Conservation (phyloP, 2,797 vertebrate genomes). For the Micropoecilia bifurca region DNA sequence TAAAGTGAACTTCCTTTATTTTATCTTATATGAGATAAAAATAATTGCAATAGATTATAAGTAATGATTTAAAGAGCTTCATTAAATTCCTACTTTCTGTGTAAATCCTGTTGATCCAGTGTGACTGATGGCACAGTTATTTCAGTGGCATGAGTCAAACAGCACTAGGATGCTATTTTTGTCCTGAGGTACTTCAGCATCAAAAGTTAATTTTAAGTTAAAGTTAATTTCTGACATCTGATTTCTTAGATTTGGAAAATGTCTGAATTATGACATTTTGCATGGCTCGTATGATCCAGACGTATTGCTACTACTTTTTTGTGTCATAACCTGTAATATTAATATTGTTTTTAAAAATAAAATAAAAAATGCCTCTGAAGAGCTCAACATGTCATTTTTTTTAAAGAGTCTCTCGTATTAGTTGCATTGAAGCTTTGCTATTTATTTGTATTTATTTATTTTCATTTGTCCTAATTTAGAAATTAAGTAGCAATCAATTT, state of each 20-base stretch:
- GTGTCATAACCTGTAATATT: neutral
- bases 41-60: conserved; percentile 16
- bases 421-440: neutral
- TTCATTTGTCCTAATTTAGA: neutral
- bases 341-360: neutral
- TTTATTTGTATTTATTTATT: neutral
- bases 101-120: conserved; percentile 43
- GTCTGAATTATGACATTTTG: neutral
- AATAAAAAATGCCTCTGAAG: neutral
- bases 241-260: neutral
- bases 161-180: neutral
- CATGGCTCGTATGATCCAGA: conserved; percentile 14
- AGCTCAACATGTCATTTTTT: neutral
- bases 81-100: conserved; percentile 39
- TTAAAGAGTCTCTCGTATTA: neutral
- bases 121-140: conserved; percentile 26
- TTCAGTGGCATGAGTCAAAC: conserved; percentile 14
- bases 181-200: neutral
- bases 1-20: neutral
- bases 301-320: neutral
- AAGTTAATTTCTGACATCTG: neutral
- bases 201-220: neutral
- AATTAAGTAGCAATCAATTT: neutral
- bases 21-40: conserved; percentile 25
- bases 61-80: conserved; percentile 44